phyloP scores from a whole-genome alignment of 2,113 vertebrate species.

The Sphyrna mokarran region DNA sequence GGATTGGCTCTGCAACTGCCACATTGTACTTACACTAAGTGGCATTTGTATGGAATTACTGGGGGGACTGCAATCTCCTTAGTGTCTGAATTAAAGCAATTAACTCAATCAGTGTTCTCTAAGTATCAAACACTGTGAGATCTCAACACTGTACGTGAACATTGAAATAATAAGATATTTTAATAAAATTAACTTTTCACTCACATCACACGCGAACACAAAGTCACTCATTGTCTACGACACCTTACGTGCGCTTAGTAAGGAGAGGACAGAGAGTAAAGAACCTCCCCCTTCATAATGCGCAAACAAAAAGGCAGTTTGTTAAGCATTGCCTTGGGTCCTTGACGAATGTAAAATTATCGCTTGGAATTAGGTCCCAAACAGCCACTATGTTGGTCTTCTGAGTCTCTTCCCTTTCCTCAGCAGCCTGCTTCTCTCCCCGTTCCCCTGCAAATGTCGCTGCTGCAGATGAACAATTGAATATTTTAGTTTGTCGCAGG shows the following conservation, averaged over 20 bases:
- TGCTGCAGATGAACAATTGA: not conserved
- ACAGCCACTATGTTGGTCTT: not conserved
- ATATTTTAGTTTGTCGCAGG: slow-evolving; percentile 8
- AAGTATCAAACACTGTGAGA: slow-evolving; percentile 28
- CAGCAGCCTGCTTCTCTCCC: not conserved
- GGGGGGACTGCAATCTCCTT: slow-evolving; percentile 35
- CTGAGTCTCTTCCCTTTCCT: not conserved
- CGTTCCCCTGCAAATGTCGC: not conserved
- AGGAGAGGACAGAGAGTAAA: slow-evolving; percentile 2
- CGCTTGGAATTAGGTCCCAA: not conserved
- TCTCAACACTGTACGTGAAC: slow-evolving; percentile 10
- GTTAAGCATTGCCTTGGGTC: slow-evolving; percentile 24
- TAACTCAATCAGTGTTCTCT: slow-evolving; percentile 12
- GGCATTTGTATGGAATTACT: slow-evolving; percentile 38
- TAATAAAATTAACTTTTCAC: slow-evolving; percentile 33
- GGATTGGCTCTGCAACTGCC: slow-evolving; percentile 18
- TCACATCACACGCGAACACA: not conserved
- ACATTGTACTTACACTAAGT: slow-evolving; percentile 36
- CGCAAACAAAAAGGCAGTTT: slow-evolving; percentile 24
- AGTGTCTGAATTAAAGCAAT: slow-evolving; percentile 36
- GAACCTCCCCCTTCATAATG: not conserved
- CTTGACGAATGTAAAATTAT: slow-evolving; percentile 14
- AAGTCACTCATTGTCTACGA: not conserved
- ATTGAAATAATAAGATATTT: slow-evolving; percentile 36
- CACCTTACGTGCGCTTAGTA: not conserved